phyloP scores from a whole-genome alignment of 2,113 vertebrate genomes.

The Proterorhinus semilunaris region DNA sequence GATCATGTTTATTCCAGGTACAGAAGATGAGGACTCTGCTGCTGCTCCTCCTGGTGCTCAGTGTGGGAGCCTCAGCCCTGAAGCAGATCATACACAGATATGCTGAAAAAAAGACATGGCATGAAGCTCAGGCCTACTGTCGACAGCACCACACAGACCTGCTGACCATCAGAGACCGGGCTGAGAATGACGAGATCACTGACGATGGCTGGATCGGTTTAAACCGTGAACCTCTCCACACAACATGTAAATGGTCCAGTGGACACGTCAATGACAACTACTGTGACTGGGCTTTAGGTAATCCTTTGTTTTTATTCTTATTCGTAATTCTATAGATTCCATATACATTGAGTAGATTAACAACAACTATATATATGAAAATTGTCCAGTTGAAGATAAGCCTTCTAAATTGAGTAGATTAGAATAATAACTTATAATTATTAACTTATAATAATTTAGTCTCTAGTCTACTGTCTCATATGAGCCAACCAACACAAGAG shows the following conservation, averaged over 20 bases:
- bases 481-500: no score
- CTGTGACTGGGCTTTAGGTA: background rate
- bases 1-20: background rate
- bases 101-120: background rate
- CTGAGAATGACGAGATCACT: rapidly evolving
- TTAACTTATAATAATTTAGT: no score
- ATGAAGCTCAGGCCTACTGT: background rate
- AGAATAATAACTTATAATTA: no score
- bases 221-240: background rate
- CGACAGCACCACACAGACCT: background rate
- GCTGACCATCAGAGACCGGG: conserved; percentile 2
- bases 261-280: background rate
- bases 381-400: no score
- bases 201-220: conserved; percentile 29
- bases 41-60: background rate
- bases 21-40: background rate
- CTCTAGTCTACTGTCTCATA: no score
- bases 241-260: conserved; percentile 37
- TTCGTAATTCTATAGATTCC: no score
- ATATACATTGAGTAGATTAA: no score
- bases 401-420: no score
- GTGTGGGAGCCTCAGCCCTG: background rate
- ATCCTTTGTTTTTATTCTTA: no score
- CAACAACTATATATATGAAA: no score
- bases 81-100: background rate